Evolutionary conservation across 1,140 invertebrate species (phyloP).

Genomic region (Rhopalosiphum maidis): DNA sequence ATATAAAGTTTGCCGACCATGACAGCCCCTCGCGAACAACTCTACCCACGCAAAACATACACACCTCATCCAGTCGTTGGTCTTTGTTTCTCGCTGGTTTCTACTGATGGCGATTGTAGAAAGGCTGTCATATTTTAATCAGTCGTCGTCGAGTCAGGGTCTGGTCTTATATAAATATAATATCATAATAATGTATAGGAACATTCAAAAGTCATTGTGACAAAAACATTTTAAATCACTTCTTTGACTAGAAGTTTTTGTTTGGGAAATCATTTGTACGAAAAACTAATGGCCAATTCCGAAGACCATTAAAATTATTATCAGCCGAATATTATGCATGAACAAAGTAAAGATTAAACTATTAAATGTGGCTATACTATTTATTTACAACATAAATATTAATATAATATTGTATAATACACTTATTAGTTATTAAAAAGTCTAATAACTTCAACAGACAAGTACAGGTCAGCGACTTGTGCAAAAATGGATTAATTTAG

Average conservation of each 20-base stretch:
- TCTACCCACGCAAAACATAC: not conserved
- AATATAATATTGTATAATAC: not conserved
- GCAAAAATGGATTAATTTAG: not conserved
- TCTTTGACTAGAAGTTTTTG: not conserved
- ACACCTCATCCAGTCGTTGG: not conserved
- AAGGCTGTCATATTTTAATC: no score
- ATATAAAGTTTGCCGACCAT: slow-evolving; percentile 1
- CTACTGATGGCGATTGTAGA: no score
- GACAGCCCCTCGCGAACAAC: not conserved
- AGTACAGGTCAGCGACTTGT: not conserved
- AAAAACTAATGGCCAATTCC: not conserved
- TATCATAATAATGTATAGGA: not conserved
- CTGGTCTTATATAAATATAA: not conserved
- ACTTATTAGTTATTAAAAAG: not conserved
- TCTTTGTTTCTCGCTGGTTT: no score
- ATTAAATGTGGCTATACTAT: not conserved
- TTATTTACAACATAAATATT: not conserved
- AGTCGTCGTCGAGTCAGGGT: no score
- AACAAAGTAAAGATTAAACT: not conserved
- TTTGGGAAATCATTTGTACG: not conserved
- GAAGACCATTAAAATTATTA: not conserved
- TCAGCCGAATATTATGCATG: not conserved
- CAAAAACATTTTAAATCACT: not conserved
- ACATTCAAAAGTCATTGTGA: not conserved
- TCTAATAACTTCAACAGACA: not conserved